Evolutionary conservation across 2,888 invertebrate species (phyloP).

Genomic region (Drosophila prostipennis): DNA sequence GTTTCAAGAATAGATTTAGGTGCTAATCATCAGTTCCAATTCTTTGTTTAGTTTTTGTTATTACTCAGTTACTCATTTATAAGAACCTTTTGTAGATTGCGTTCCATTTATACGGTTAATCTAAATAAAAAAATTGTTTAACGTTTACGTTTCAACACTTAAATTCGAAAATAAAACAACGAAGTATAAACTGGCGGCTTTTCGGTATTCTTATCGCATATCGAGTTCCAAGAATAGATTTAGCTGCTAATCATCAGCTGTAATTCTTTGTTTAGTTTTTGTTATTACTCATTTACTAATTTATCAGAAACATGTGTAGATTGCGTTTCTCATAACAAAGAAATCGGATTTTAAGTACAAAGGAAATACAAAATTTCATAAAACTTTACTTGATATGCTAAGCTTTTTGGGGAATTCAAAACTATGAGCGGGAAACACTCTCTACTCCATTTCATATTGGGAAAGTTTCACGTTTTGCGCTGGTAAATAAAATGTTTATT

Average conservation of each 20-base stretch:
- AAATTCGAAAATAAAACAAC: neutral
- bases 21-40: no score
- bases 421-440: no score
- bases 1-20: no score
- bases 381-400: neutral
- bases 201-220: neutral
- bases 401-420: neutral
- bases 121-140: no score
- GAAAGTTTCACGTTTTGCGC: conserved; percentile 57
- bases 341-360: neutral
- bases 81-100: neutral
- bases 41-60: no score
- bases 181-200: neutral
- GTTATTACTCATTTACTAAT: neutral
- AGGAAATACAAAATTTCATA: neutral
- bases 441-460: conserved; percentile 39
- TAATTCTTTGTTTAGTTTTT: neutral
- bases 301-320: neutral
- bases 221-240: neutral
- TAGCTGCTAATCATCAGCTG: neutral
- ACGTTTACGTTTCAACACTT: neutral
- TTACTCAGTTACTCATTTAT: no score
- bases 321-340: neutral
- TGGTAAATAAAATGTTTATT: conserved; percentile 24
- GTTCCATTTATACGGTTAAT: no score